Base-by-base conservation (phyloP, 2,888 invertebrate genomes). In the Cheilosia scutellata region DNA sequence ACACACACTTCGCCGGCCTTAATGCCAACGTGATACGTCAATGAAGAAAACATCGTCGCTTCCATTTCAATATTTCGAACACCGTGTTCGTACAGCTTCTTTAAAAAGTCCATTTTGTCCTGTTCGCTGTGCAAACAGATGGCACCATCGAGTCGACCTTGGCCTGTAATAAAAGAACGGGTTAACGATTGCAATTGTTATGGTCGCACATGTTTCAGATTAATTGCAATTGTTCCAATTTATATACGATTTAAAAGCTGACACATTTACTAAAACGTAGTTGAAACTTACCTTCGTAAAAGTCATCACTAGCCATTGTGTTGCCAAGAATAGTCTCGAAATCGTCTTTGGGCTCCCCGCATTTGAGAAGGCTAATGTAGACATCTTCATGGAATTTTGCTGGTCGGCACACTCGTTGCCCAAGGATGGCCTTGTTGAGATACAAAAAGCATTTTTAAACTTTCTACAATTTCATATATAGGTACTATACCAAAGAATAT, bases 41-140 rank as follows among this genome's bases (percentile, higher is more conserved):
- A 90, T 0, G 96, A 95, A 0, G 96, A 94, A 89, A 96, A 96
- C 47, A 95, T 95, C 0, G 95, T 94, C 0, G 95, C 95, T 90
- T 97, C 97, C 96, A 96, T 96, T 91, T 97, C 97, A 65, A 97
- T 96, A 89, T 97, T 97, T 53, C 93, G 93, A 0, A 97, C 95
- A 0, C 95, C 96, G 47, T 93, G 89, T 0, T 91, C 89, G 7
- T 93, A 89, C 2, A 95, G 91, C 29, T 91, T 91, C 0, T 91
- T 89, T 11, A 97, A 91, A 89, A 95, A 97, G 0, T 91, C 89
- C 90, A 95, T 91, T 90, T 96, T 96, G 5, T 96, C 95, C 0
- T 92, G 91, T 47, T 94, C 94, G 0, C 93, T 93, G 90, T 95
- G 95, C 31, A 95, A 94, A 88, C 96, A 96, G 89, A 96, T 95